phyloP scores from a whole-genome alignment of 2,888 invertebrate genomes.

The Raillietiella orientalis region DNA sequence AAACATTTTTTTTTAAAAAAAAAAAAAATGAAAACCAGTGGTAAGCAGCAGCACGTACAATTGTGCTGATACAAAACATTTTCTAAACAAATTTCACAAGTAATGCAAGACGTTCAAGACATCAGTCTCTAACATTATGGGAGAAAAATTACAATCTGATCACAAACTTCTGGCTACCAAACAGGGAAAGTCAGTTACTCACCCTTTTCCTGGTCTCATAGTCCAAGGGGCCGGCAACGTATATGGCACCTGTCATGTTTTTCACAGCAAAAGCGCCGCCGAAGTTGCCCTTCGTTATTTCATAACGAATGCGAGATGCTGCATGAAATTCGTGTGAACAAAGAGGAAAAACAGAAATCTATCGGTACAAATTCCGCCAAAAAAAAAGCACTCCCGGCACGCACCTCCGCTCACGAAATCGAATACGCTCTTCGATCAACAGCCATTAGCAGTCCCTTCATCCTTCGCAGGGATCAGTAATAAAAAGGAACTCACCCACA shows the following conservation, averaged over 20 bases:
- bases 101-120: background rate
- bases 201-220: constrained; percentile 86
- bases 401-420: too few species aligned
- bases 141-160: too few species aligned
- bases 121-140: too few species aligned
- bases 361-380: background rate
- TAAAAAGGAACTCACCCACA: too few species aligned
- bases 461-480: too few species aligned
- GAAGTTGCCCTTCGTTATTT: constrained; percentile 96
- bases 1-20: constrained; percentile 3
- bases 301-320: constrained; percentile 97
- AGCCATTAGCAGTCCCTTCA: too few species aligned
- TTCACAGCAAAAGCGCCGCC: constrained; percentile 91
- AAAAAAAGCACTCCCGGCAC: background rate
- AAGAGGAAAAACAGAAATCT: background rate
- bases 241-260: constrained; percentile 94
- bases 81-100: background rate
- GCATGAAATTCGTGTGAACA: constrained; percentile 12
- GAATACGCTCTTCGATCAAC: too few species aligned
- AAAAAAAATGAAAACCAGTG: background rate
- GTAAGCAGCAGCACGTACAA: background rate
- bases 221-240: constrained; percentile 84
- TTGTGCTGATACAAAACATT: background rate
- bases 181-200: too few species aligned
- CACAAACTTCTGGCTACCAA: too few species aligned